Base-by-base conservation (phyloP, 2,113 vertebrate species). In the Clarias gariepinus region DNA sequence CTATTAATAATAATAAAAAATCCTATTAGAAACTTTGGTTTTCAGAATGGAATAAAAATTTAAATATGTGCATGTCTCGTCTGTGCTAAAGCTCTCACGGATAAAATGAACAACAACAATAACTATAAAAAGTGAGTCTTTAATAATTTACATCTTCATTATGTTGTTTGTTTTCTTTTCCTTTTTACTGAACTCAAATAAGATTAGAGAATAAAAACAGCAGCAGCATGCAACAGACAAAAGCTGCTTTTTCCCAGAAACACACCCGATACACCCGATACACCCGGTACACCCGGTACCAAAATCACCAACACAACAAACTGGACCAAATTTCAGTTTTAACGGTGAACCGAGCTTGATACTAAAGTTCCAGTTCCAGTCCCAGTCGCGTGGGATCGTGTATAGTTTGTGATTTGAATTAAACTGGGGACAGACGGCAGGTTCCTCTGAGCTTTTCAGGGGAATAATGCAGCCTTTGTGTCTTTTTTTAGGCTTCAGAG, bases 401-500 rank as follows among this genome's bases (percentile, higher is more conserved):
- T 23, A 18, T 0, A 41, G 83, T 9, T 8, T 9, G 52, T 55
- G 74, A 53, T 28, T 28, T 18, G 74, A 53, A 18, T 41, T 5
- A n/a, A 85, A 47, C 13, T 18, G 55, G 4, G 7, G 36, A 19
- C 57, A 77, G 69, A 71, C 60, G 55, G 55, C 23, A 77, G 66
- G 61, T 28, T 61, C 47, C 66, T 55, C 64, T 28, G 66, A 86
- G 28, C 64, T 13, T 16, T 47, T 61, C 36, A 52, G 30, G 33
- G 0, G 69, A 57, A 71, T 78, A 85, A 85, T 64, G 83, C 16
- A 15, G 19, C 33, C 79, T 85, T 85, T 84, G n/a, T 84, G 64
- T 88, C 18, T 77, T 25, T 77, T 25, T 82, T 66, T 89, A 95
- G 94, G 92, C 64, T 81, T 69, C 2, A 94, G 86, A 91, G 89